Base-by-base conservation (phyloP, 1,140 invertebrate species). In the Apis cerana region DNA sequence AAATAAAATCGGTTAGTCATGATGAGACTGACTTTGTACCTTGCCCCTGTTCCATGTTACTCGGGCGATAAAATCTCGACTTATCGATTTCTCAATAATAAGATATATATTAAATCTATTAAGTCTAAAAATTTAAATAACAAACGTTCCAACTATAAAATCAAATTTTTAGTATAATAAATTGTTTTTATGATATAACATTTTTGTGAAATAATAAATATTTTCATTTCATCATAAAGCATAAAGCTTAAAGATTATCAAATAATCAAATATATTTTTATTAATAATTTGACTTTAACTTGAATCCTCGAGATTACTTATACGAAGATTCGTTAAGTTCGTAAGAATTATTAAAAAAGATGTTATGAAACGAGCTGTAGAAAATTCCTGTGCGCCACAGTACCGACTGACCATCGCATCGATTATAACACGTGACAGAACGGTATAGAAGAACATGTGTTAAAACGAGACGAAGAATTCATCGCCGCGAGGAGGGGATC, bases 371-470 rank as follows among this genome's bases (percentile, higher is more conserved):
- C 71, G 50, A 76, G 61, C 75, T 65, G 76, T 87, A 75, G 75
- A 9, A 56, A 56, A 71, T 15, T 12, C 77, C 48, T 65, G 61
- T 52, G 23, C 64, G 33, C 59, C 56, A 52, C 15, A 74, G 50
- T 67, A 59, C 77, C 77, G 23, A 64, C 78, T 82, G 77, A 84
- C 78, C 86, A 77, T 54, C 74, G 71, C 86, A 88, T 88, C 85
- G 87, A 88, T 88, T 78, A 85, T 65, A 50, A 59, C 50, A 64
- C 69, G 70, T 4, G 75, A 64, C 3, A 48, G 48, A 81, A 77
- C n/a, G 61, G n/a, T 1, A 23, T 2, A 54, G 78, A 15, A n/a
- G 21, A 74, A 13, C n/a, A 8, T 64, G 52, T n/a, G 61, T 15
- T 82, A 67, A 70, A 83, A 79, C 64, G 75, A 80, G 82, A 80